These are phyloP conservation scores for Acleris laterana DNA, from an alignment of 2,888 invertebrate species.

Conservation along the genomic window DNA sequence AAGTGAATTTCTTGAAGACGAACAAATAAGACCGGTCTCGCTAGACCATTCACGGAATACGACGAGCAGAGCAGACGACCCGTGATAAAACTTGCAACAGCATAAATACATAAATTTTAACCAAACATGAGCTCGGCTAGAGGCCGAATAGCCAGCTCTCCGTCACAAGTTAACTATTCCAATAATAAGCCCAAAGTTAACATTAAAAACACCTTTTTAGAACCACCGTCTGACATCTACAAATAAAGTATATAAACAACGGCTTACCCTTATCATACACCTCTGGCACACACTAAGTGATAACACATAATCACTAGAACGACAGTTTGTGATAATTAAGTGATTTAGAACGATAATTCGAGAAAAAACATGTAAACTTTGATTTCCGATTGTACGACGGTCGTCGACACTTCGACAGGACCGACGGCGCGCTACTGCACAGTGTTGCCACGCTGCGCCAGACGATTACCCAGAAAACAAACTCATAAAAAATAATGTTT, in stretches of 20 bases:
- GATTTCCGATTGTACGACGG: constrained; percentile 55
- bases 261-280: constrained; percentile 79
- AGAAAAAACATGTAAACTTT: constrained; percentile 73
- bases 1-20: constrained; percentile 39
- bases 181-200: constrained; percentile 42
- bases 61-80: background rate
- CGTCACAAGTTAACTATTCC: constrained; percentile 39
- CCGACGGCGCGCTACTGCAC: constrained; percentile 68
- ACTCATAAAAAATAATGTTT: constrained; percentile 23
- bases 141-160: constrained; percentile 20
- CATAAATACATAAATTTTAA: constrained; percentile 24
- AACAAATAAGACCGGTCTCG: constrained; percentile 25
- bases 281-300: constrained; percentile 68
- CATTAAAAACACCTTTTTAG: constrained; percentile 47
- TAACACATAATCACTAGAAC: constrained; percentile 79
- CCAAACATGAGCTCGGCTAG: constrained; percentile 16
- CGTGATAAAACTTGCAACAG: constrained; percentile 19
- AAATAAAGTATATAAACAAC: constrained; percentile 54
- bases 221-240: constrained; percentile 56
- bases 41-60: constrained; percentile 3
- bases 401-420: constrained; percentile 39
- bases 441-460: constrained; percentile 59
- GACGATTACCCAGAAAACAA: constrained; percentile 38
- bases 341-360: constrained; percentile 58
- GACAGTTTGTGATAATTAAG: constrained; percentile 57